Percentiles rank a stretch among this genome's conserved stretches.
These are phyloP conservation scores for Tryphoninae sp. DNA, from an alignment of 2,888 invertebrate genomes.

Conservation along the genomic window DNA sequence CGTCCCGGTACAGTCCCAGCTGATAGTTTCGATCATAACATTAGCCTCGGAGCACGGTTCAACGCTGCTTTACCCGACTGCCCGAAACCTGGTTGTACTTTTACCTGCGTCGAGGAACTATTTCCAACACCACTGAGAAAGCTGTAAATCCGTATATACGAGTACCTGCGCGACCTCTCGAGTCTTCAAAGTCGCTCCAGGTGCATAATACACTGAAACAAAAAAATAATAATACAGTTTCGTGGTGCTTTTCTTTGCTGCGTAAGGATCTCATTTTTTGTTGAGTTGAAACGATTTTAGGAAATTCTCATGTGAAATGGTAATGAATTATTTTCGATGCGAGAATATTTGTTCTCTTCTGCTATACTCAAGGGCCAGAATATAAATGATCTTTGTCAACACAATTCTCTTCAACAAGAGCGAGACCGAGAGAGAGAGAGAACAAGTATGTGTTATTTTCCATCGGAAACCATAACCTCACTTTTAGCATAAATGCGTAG, in stretches of 20 bases:
- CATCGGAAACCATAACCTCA: too few relatives aligned
- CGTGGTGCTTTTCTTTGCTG: background rate
- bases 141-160: background rate
- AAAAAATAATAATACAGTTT: background rate
- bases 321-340: too few relatives aligned
- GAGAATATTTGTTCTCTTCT: too few relatives aligned
- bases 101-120: conserved; percentile 10
- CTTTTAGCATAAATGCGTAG: too few relatives aligned
- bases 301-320: too few relatives aligned
- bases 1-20: conserved; percentile 77
- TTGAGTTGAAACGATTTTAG: background rate
- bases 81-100: conserved; percentile 62
- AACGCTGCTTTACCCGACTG: conserved; percentile 36
- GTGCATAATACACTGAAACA: conserved; percentile 32
- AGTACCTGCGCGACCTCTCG: conserved; percentile 52
- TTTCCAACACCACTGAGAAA: conserved; percentile 14
- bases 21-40: conserved; percentile 78
- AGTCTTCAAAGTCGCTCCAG: conserved; percentile 49
- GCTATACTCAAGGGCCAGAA: too few relatives aligned
- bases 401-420: too few relatives aligned
- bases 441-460: too few relatives aligned
- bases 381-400: too few relatives aligned
- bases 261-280: background rate
- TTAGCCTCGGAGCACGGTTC: conserved; percentile 64
- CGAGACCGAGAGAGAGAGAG: too few relatives aligned